phyloP scores from a whole-genome alignment of 2,113 vertebrate genomes.

The Sminthopsis crassicaudata region DNA sequence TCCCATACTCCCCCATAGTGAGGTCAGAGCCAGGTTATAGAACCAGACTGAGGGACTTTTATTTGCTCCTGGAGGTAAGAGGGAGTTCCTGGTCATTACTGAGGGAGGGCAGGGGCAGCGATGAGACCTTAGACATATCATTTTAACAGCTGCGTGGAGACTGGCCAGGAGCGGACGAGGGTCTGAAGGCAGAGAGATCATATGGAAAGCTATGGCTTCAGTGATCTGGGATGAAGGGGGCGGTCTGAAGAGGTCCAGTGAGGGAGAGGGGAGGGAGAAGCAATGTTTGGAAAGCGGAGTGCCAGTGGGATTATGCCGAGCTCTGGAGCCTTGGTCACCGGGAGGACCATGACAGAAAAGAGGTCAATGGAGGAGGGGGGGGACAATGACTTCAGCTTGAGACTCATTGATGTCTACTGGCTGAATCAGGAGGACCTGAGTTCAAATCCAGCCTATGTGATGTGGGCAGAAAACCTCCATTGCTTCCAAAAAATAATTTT shows the following conservation, averaged over 20 bases:
- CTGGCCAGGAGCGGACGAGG: not conserved
- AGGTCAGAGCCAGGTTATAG: not conserved
- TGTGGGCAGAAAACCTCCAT: too few species aligned
- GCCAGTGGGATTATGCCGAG: not conserved
- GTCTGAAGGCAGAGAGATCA: not conserved
- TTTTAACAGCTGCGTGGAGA: not conserved
- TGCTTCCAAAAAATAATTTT: too few species aligned
- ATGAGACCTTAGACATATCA: not conserved
- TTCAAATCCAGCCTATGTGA: not conserved
- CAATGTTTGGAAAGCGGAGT: not conserved
- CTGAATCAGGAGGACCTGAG: not conserved
- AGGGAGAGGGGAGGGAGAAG: not conserved
- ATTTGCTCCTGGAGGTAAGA: not conserved
- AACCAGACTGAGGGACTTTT: not conserved
- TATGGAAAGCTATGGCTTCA: not conserved
- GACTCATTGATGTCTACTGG: not conserved
- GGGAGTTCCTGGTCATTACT: not conserved
- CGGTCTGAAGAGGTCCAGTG: not conserved
- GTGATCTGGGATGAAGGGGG: not conserved
- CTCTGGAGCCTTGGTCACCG: not conserved
- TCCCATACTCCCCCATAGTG: not conserved
- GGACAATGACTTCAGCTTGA: not conserved
- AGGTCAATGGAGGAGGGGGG: not conserved
- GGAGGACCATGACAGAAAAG: not conserved
- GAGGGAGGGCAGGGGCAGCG: not conserved